These are phyloP conservation scores for Arnoldichthys spilopterus DNA, from an alignment of 2,797 vertebrate species.

Conservation along the genomic window DNA sequence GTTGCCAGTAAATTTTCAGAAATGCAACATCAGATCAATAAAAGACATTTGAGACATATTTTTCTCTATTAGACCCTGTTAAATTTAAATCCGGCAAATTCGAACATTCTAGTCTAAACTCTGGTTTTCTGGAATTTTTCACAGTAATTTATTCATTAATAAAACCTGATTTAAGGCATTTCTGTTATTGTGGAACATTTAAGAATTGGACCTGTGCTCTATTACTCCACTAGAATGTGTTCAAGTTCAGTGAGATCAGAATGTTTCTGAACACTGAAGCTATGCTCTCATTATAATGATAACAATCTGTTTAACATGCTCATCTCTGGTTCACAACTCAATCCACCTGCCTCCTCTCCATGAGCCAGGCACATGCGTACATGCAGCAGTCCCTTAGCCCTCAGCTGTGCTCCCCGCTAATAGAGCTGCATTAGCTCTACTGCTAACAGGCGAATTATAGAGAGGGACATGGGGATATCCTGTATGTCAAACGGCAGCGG, in stretches of 20 bases:
- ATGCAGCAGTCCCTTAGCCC: slow-evolving; percentile 13
- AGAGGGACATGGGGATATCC: slow-evolving; percentile 52
- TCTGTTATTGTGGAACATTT: no score
- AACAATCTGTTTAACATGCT: background rate
- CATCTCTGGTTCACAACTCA: background rate
- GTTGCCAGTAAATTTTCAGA: background rate
- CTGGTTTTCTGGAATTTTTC: no score
- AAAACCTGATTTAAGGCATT: no score
- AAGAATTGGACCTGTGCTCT: no score
- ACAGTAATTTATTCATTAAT: no score
- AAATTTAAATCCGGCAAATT: no score
- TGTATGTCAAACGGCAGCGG: slow-evolving; percentile 58
- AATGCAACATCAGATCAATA: background rate
- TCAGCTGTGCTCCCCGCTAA: slow-evolving; percentile 1
- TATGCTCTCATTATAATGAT: background rate
- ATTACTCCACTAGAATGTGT: background rate
- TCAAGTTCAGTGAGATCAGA: background rate
- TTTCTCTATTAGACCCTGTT: no score
- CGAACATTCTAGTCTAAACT: no score
- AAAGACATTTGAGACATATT: background rate
- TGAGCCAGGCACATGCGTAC: background rate
- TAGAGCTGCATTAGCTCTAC: slow-evolving; percentile 34
- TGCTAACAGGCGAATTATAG: slow-evolving; percentile 51
- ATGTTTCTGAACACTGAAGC: background rate
- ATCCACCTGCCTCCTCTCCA: background rate